Percentiles rank a stretch among this genome's conserved stretches.
Evolutionary conservation across 2,888 invertebrate species (phyloP).

Genomic region (Troides aeacus): DNA sequence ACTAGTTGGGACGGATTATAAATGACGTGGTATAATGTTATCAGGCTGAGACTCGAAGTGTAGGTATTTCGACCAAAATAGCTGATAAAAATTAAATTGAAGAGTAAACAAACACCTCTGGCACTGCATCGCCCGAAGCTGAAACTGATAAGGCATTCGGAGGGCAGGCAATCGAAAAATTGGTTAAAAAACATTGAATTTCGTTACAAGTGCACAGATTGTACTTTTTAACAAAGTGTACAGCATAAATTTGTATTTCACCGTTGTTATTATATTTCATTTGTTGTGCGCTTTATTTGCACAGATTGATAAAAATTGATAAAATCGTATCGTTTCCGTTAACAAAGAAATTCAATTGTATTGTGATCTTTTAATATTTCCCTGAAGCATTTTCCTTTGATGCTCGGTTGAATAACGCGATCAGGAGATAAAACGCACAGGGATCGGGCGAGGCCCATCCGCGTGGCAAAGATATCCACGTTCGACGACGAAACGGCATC

Average conservation of each 20-base stretch:
- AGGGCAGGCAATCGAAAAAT: conserved; percentile 31
- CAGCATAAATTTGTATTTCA: conserved; percentile 8
- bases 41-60: conserved; percentile 56
- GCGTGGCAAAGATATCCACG: conserved; percentile 55
- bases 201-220: conserved; percentile 19
- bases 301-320: conserved; percentile 15
- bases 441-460: conserved; percentile 53
- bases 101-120: conserved; percentile 55
- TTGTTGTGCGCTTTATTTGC: conserved; percentile 11
- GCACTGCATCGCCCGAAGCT: conserved; percentile 51
- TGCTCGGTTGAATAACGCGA: conserved; percentile 74
- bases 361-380: conserved; percentile 65
- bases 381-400: conserved; percentile 69
- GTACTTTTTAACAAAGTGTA: conserved; percentile 14
- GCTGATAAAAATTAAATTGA: conserved; percentile 65
- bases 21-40: conserved; percentile 41
- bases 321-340: conserved; percentile 33
- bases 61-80: conserved; percentile 59
- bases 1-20: conserved; percentile 42
- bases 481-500: conserved; percentile 9
- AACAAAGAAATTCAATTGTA: conserved; percentile 45
- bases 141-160: conserved; percentile 43
- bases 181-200: conserved; percentile 32
- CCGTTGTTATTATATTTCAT: conserved; percentile 1
- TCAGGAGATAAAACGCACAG: conserved; percentile 73